Evolutionary conservation across 1,140 invertebrate species (phyloP).

Genomic region (Brachionus asplanchnoidis): DNA sequence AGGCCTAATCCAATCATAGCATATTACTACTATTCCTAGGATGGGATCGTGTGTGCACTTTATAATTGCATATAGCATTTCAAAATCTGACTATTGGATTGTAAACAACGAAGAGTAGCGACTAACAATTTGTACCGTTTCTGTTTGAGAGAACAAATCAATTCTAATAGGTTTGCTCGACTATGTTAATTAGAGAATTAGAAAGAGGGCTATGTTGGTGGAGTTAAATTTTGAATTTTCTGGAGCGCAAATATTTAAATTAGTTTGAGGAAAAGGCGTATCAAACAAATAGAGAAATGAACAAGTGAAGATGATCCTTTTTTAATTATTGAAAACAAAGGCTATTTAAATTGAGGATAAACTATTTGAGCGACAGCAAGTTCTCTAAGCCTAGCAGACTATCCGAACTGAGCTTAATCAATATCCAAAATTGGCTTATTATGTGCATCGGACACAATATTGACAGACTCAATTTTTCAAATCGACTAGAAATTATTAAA

Average conservation of each 20-base stretch:
- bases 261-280: neutral
- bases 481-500: constrained; percentile 22
- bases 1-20: too few relatives aligned
- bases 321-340: neutral
- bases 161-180: neutral
- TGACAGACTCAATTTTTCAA: neutral
- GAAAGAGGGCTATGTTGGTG: neutral
- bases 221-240: neutral
- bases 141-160: neutral
- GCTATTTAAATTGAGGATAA: neutral
- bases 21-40: too few relatives aligned
- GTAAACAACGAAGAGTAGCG: neutral
- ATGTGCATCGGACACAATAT: neutral
- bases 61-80: neutral
- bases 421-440: neutral
- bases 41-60: neutral
- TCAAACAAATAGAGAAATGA: neutral
- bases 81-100: neutral
- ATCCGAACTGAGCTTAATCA: neutral
- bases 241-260: constrained; percentile 1
- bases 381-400: neutral
- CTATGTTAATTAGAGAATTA: neutral
- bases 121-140: neutral
- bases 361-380: neutral
- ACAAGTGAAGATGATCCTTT: neutral